phyloP scores from a whole-genome alignment of 1,140 invertebrate genomes.

The Venustaconcha ellipsiformis region DNA sequence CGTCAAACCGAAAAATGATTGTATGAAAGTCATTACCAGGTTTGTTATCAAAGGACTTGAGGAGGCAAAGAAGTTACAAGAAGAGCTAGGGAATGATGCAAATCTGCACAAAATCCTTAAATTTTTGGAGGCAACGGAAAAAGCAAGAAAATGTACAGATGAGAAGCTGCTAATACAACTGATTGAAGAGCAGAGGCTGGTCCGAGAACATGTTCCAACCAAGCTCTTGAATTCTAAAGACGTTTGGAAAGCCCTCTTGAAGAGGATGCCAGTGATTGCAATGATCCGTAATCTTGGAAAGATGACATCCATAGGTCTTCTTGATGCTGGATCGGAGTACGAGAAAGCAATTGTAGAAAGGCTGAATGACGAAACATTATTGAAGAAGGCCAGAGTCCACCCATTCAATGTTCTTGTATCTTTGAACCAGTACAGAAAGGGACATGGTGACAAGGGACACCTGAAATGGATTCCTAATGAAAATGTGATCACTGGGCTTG shows the following conservation, averaged over 20 bases:
- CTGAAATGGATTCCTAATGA: conserved; percentile 58
- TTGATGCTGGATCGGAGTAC: conserved; percentile 61
- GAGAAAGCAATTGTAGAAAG: conserved; percentile 37
- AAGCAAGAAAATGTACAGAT: conserved; percentile 56
- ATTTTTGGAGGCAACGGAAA: conserved; percentile 74
- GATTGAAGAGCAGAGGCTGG: conserved; percentile 70
- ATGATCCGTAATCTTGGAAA: conserved; percentile 63
- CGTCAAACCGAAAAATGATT: conserved; percentile 66
- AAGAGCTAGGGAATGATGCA: not conserved
- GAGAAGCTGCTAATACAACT: conserved; percentile 71
- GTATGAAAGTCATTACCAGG: conserved; percentile 35
- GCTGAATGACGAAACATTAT: conserved; percentile 57
- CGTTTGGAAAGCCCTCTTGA: conserved; percentile 76
- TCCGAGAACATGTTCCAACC: conserved; percentile 77
- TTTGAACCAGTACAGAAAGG: conserved; percentile 70
- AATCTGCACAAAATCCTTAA: conserved; percentile 69
- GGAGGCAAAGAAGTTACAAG: conserved; percentile 63
- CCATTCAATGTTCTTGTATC: no score
- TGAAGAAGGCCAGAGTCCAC: conserved; percentile 66
- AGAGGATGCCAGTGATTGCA: conserved; percentile 73
- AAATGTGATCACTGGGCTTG: conserved; percentile 57
- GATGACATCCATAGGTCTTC: conserved; percentile 75
- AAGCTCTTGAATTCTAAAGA: conserved; percentile 76
- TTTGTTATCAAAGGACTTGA: conserved; percentile 62
- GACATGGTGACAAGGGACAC: conserved; percentile 71